Percentiles rank a stretch among this genome's conserved stretches.
Evolutionary conservation across 2,113 vertebrate species (phyloP).

Genomic region (Pipra filicauda): DNA sequence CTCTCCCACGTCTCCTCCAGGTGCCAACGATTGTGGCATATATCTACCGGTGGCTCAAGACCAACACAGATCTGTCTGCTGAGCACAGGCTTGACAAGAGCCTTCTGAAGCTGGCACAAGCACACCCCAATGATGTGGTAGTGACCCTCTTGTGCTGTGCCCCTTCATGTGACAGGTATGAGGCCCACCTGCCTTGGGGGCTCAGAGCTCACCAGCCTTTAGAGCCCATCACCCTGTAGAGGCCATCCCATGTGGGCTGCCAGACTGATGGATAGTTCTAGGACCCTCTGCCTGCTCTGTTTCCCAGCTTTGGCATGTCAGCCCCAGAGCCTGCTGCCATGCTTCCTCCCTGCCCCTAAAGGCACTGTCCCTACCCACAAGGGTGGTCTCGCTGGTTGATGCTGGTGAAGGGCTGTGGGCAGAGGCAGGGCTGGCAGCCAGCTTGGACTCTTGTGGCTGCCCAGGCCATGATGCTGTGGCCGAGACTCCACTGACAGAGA

Average conservation of each 20-base stretch:
- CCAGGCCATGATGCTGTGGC: neutral
- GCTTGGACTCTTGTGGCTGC: neutral
- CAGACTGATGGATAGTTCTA: neutral
- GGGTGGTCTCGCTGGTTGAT: neutral
- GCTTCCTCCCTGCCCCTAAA: neutral
- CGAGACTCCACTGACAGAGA: neutral
- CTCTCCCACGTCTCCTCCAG: neutral
- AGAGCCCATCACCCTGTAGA: neutral
- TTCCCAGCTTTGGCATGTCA: neutral
- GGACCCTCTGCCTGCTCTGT: neutral
- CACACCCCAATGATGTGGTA: neutral
- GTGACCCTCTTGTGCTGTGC: neutral
- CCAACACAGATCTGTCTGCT: neutral
- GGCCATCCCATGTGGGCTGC: neutral
- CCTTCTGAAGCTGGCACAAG: neutral
- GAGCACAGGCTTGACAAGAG: neutral
- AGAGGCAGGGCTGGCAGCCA: neutral
- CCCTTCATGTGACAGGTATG: neutral
- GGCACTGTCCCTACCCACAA: neutral
- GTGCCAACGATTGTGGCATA: neutral
- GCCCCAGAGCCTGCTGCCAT: neutral
- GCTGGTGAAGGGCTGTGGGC: neutral
- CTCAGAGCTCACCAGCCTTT: neutral
- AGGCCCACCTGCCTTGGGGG: neutral
- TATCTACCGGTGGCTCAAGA: neutral